Evolutionary conservation across 1,140 invertebrate genomes (phyloP).

Genomic region (Protaetia brevitarsis): DNA sequence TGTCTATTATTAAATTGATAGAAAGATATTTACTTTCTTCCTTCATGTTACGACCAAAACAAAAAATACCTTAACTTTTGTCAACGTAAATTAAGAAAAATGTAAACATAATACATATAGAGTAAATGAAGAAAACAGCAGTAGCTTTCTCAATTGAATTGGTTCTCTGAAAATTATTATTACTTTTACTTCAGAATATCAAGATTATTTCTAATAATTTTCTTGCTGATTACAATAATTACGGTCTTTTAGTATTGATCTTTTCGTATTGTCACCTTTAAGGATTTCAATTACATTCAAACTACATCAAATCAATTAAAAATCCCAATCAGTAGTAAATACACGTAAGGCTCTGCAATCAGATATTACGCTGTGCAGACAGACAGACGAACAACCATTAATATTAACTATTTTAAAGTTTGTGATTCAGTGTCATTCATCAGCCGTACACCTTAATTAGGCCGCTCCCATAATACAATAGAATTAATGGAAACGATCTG

Average conservation of each 20-base stretch:
- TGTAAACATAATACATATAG: too few relatives aligned
- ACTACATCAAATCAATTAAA: background rate
- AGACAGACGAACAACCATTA: background rate
- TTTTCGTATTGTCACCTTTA: background rate
- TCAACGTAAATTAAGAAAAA: too few relatives aligned
- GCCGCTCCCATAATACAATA: slow-evolving; percentile 15
- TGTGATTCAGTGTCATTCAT: slow-evolving; percentile 7
- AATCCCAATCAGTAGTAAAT: background rate
- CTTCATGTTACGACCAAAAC: too few relatives aligned
- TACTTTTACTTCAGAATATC: background rate
- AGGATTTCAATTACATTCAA: background rate
- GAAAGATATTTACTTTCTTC: too few relatives aligned
- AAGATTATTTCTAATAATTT: too few relatives aligned
- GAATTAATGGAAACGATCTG: slow-evolving; percentile 6
- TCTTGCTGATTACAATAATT: too few relatives aligned
- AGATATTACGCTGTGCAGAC: background rate
- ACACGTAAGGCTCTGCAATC: background rate
- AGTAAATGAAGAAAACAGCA: too few relatives aligned
- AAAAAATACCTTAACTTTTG: too few relatives aligned
- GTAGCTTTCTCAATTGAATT: too few relatives aligned
- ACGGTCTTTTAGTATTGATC: background rate
- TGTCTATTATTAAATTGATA: too few relatives aligned
- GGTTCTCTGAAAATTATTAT: too few relatives aligned
- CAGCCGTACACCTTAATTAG: slow-evolving; percentile 6
- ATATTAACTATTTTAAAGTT: background rate